These are phyloP conservation scores for Nycticryphes semicollaris DNA, from an alignment of 2,113 vertebrate genomes.

Conservation along the genomic window DNA sequence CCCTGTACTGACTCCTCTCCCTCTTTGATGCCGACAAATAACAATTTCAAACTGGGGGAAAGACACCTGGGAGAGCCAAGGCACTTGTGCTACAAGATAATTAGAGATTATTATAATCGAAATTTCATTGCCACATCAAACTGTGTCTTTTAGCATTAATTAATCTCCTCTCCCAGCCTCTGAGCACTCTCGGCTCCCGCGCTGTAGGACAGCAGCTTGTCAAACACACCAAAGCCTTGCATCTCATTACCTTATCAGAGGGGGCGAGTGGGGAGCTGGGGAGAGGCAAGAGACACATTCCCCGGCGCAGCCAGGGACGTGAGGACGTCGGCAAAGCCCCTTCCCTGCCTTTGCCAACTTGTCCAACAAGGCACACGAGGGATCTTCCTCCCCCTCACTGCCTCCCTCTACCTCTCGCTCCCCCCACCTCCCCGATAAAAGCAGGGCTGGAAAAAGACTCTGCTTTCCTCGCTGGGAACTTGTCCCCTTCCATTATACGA, in stretches of 20 bases:
- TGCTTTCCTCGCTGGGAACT: neutral
- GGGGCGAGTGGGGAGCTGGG: neutral
- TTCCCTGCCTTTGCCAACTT: neutral
- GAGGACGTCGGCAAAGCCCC: neutral
- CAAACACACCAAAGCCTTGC: slow-evolving; percentile 60
- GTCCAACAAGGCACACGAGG: neutral
- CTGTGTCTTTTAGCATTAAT: slow-evolving; percentile 81
- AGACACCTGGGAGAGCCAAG: slow-evolving; percentile 74
- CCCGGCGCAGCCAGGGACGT: neutral
- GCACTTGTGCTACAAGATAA: slow-evolving; percentile 76
- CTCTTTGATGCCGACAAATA: slow-evolving; percentile 26
- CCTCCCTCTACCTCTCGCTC: neutral
- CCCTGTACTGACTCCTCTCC: neutral
- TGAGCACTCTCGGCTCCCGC: slow-evolving; percentile 47
- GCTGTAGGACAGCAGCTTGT: slow-evolving; percentile 71
- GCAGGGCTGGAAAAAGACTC: neutral
- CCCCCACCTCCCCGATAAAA: accelerated
- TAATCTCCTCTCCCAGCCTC: slow-evolving; percentile 75
- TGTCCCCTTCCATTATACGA: accelerated
- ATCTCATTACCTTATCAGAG: slow-evolving; percentile 70
- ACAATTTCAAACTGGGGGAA: slow-evolving; percentile 61
- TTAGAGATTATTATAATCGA: slow-evolving; percentile 82
- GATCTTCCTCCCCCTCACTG: neutral
- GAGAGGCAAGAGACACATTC: neutral
- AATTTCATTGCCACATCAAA: slow-evolving; percentile 81